Base-by-base conservation (phyloP, 2,888 invertebrate genomes). In the Thelaira solivaga region DNA sequence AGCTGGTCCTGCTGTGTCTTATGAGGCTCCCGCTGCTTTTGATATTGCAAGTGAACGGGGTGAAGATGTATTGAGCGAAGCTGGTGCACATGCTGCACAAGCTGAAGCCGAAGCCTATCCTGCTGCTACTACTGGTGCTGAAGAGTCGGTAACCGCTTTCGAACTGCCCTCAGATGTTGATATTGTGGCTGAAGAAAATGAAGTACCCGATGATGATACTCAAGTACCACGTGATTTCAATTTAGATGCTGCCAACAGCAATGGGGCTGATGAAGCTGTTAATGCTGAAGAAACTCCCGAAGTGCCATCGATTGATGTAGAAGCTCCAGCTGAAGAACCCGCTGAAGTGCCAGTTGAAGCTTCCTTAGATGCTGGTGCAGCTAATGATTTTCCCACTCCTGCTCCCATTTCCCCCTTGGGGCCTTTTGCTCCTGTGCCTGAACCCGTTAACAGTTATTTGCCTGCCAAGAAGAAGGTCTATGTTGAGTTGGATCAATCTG, bases 71-170 rank as follows among this genome's bases (percentile, higher is more conserved):
- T 69, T 87, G 18, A 82, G 82, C 10, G 86, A 85, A 59, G 84
- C 86, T 51, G 86, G 84, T 62, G 86, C 84, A 13, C 84, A 88
- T 73, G 84, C 82, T 16, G 85, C 85, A 18, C 85, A 83, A 61
- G 85, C 88, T 3, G 80, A 88, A 31, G 88, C 89, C 71, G 89
- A 89, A 81, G 88, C 89, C 31, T 89, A 86, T 76, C 89, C 89
- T 36, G 85, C 83, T 3, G 83, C 84, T 51, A 79, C 86, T 76
- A 89, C 89, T 36, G 85, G 83, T 3, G 83, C 84, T 51, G 80
- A 55, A 49, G 73, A 76, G 13, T 61, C 67, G 6, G 43, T 41
- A 18, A 22, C 39, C 4, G 13, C 45, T 16, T 64, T 61, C 24
- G 77, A 61, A n/a, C 43, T 80, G 6, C 72, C 72, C 29, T 73